These are phyloP conservation scores for Typhlichthys subterraneus DNA, from an alignment of 2,797 vertebrate genomes.

Conservation along the genomic window DNA sequence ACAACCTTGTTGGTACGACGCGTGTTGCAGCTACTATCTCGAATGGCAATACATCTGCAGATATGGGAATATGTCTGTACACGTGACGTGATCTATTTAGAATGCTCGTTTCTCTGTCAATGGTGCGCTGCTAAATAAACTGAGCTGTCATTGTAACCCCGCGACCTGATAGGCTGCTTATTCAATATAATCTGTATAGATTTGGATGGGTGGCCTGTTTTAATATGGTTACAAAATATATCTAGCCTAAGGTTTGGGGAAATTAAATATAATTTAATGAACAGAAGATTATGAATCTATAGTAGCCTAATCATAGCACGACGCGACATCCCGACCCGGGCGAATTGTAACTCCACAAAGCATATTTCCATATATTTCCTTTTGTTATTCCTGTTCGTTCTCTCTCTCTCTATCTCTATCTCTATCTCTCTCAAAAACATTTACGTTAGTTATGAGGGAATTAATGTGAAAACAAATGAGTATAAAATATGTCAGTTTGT, in stretches of 20 bases:
- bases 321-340: no score
- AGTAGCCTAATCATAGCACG: no score
- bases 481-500: no score
- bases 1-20: not conserved
- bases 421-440: no score
- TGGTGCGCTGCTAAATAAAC: constrained; percentile 12
- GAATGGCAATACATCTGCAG: not conserved
- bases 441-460: no score
- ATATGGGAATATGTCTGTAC: not conserved
- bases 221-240: not conserved
- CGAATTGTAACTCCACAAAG: no score
- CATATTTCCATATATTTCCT: no score
- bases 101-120: constrained; percentile 34
- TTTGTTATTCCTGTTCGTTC: no score
- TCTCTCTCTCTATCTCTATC: no score
- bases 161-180: constrained; percentile 14
- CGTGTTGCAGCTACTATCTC: not conserved
- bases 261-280: no score
- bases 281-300: no score
- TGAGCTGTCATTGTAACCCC: constrained; percentile 22
- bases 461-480: no score
- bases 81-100: constrained; percentile 16
- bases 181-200: not conserved
- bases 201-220: not conserved
- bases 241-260: not conserved